Percentiles rank a stretch among this genome's conserved stretches.
phyloP scores from a whole-genome alignment of 2,113 vertebrate genomes.

The Campylorhamphus procurvoides region DNA sequence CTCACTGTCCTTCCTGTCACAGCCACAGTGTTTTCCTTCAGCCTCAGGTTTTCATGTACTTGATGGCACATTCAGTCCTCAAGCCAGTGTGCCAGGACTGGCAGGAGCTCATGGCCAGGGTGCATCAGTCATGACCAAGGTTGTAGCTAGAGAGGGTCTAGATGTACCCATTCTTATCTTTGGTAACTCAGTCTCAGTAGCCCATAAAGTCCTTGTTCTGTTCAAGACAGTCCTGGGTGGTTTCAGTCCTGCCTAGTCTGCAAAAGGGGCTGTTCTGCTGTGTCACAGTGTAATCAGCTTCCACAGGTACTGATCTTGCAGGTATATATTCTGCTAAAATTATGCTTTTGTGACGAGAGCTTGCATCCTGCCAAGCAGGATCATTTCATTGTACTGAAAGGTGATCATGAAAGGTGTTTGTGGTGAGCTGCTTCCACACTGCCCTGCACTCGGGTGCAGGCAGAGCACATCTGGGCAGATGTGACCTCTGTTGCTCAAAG shows the following conservation, averaged over 20 bases:
- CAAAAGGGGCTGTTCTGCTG: background rate
- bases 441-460: background rate
- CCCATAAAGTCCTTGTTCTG: background rate
- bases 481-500: conserved; percentile 24
- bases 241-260: background rate
- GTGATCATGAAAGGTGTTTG: background rate
- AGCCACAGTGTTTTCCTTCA: background rate
- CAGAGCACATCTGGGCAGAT: background rate
- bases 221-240: background rate
- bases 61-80: background rate
- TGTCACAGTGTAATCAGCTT: background rate
- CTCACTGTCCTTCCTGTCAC: background rate
- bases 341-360: background rate
- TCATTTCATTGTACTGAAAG: background rate
- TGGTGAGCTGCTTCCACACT: background rate
- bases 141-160: background rate
- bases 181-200: background rate
- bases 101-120: background rate
- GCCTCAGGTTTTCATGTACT: background rate
- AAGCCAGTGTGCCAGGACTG: accelerated
- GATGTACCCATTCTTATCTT: background rate
- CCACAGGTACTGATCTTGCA: background rate
- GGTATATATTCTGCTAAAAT: background rate
- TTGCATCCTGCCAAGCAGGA: background rate
- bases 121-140: background rate